Evolutionary conservation across 2,113 vertebrate genomes (phyloP).

Genomic region (Ceyx margarethae): DNA sequence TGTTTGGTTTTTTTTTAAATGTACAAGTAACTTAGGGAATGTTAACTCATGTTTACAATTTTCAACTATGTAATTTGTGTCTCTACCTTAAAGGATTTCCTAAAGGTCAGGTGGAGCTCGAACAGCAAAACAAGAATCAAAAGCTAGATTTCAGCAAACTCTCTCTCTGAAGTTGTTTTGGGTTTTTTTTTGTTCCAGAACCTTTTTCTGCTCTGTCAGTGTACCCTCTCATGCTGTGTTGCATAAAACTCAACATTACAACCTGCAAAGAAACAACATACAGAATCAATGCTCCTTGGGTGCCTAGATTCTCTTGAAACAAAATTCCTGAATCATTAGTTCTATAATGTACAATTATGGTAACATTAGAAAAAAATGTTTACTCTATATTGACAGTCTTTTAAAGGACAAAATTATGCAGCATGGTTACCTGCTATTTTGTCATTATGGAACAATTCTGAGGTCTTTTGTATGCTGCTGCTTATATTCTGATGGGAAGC

Average conservation of each 20-base stretch:
- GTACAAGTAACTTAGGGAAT: too few relatives aligned
- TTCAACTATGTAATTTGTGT: not conserved
- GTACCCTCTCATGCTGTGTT: not conserved
- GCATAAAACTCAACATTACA: not conserved
- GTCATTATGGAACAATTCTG: not conserved
- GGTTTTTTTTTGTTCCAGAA: not conserved
- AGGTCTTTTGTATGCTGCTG: not conserved
- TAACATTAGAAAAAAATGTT: not conserved
- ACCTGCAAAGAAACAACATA: not conserved
- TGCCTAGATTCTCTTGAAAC: not conserved
- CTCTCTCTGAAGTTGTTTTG: not conserved
- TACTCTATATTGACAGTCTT: not conserved
- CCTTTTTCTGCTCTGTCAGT: not conserved
- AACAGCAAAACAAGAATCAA: not conserved
- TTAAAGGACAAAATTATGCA: not conserved
- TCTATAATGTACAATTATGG: not conserved
- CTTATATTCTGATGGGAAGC: conserved; percentile 19
- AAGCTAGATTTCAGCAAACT: not conserved
- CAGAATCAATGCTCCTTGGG: not conserved
- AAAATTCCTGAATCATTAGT: not conserved
- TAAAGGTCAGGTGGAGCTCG: not conserved
- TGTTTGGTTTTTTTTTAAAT: too few relatives aligned
- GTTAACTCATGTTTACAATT: too few relatives aligned
- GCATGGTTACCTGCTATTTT: not conserved
- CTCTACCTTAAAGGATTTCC: not conserved